phyloP scores from a whole-genome alignment of 2,113 vertebrate species.

The Gadus macrocephalus region DNA sequence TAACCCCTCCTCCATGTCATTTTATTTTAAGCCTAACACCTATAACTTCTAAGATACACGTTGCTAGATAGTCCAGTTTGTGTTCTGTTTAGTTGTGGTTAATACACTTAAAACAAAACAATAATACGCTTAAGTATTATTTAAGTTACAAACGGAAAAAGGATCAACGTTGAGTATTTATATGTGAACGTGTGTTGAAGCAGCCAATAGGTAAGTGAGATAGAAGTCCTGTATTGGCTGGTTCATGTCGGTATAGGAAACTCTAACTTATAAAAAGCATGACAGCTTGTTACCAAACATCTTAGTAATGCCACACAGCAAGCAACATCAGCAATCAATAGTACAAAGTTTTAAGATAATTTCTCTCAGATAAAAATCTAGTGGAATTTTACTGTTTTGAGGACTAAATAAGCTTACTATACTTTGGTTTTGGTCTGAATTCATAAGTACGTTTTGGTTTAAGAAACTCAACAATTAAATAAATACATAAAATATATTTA shows the following conservation, averaged over 20 bases:
- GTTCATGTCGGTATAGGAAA: too few relatives aligned
- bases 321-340: slow-evolving; percentile 30
- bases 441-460: slow-evolving; percentile 39
- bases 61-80: too few relatives aligned
- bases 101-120: too few relatives aligned
- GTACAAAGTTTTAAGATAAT: slow-evolving; percentile 21
- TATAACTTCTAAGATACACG: too few relatives aligned
- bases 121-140: too few relatives aligned
- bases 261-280: too few relatives aligned
- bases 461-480: slow-evolving; percentile 20
- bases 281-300: too few relatives aligned
- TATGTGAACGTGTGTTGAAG: slow-evolving; percentile 5
- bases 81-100: too few relatives aligned
- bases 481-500: neutral
- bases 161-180: slow-evolving; percentile 5
- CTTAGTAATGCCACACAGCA: slow-evolving; percentile 15
- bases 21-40: too few relatives aligned
- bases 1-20: too few relatives aligned
- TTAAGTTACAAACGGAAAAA: neutral
- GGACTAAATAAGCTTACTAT: slow-evolving; percentile 7
- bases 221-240: too few relatives aligned
- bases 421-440: slow-evolving; percentile 43
- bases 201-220: neutral
- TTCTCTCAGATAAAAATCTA: slow-evolving; percentile 22
- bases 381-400: slow-evolving; percentile 18